Percentiles rank a stretch among this genome's conserved stretches.
Conservation (phyloP, 2,888 invertebrate genomes). For the Lasioglossum oenotherae region DNA sequence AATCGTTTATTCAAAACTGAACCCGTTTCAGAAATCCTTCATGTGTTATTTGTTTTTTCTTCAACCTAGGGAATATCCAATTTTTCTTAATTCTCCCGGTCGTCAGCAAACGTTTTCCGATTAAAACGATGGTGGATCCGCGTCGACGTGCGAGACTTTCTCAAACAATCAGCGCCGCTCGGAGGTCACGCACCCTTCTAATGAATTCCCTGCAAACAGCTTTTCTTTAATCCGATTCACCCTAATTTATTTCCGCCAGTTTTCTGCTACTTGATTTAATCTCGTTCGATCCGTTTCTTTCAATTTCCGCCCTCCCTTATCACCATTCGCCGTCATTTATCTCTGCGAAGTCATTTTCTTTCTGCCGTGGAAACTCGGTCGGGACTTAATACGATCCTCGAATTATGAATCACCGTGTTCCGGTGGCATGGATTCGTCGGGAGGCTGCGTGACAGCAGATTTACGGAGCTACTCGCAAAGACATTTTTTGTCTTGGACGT, state of each 20-base stretch:
- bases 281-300: slow-evolving; percentile 4
- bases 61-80: background rate
- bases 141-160: background rate
- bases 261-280: background rate
- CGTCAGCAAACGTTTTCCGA: background rate
- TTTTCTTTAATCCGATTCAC: slow-evolving; percentile 15
- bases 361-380: background rate
- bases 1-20: slow-evolving; percentile 9
- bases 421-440: background rate
- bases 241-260: slow-evolving; percentile 31
- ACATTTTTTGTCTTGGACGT: no score
- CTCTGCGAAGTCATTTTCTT: slow-evolving; percentile 17
- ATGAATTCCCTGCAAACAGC: slow-evolving; percentile 28
- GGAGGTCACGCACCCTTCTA: slow-evolving; percentile 22
- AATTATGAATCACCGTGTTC: slow-evolving; percentile 2
- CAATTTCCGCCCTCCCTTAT: background rate
- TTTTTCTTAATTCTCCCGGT: background rate
- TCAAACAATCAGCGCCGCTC: background rate
- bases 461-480: background rate
- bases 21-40: background rate
- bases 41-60: background rate
- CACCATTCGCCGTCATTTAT: slow-evolving; percentile 10
- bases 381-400: background rate
- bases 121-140: background rate
- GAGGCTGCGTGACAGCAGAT: background rate